These are phyloP conservation scores for Cryptoleucopteryx plumbea DNA, from an alignment of 2,113 vertebrate genomes.

Conservation along the genomic window DNA sequence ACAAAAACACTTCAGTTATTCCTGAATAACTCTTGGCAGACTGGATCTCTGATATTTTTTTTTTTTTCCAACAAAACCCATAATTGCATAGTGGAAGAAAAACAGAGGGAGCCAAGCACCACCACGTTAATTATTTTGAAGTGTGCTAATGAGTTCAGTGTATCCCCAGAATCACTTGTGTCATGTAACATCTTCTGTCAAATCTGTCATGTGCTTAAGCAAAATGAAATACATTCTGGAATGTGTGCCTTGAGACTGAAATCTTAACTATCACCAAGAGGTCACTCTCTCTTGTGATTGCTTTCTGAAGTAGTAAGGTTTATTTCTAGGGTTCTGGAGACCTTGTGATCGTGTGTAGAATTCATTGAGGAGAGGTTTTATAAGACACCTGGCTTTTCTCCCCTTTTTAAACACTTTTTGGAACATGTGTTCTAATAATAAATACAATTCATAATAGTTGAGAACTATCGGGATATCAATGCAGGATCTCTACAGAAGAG, in stretches of 20 bases:
- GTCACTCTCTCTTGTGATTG: neutral
- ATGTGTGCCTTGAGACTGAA: neutral
- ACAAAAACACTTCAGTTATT: neutral
- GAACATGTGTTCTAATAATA: neutral
- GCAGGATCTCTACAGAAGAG: neutral
- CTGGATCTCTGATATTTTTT: neutral
- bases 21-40: neutral
- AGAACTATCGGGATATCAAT: neutral
- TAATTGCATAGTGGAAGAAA: neutral
- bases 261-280: neutral
- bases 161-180: neutral
- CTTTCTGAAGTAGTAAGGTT: constrained; percentile 6
- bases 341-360: neutral
- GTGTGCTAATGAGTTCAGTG: neutral
- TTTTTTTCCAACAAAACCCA: neutral
- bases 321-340: neutral
- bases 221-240: neutral
- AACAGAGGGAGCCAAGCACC: neutral
- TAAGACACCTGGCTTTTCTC: neutral
- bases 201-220: neutral
- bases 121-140: neutral
- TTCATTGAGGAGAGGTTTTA: neutral
- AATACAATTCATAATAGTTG: neutral
- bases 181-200: neutral
- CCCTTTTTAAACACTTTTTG: neutral